A percentile compares a stretch with the other conserved stretches of the same genome.
Conservation (phyloP, 2,113 vertebrate species). For the Pachypanchax playfairii region DNA sequence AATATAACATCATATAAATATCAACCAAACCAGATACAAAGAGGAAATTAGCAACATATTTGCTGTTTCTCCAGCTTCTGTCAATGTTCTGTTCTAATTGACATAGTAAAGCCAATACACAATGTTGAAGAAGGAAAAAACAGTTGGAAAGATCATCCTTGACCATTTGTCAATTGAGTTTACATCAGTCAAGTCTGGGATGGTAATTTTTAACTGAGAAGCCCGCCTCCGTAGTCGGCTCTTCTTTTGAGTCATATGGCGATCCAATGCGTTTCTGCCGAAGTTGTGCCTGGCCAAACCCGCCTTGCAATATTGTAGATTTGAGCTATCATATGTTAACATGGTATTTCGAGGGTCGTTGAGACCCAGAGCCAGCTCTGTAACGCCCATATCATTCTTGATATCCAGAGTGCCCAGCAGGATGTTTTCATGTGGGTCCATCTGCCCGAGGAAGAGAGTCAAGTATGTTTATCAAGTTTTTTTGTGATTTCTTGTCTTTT, state of each 20-base stretch:
- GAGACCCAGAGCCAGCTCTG: constrained; percentile 92
- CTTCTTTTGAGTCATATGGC: constrained; percentile 95
- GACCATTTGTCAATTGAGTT: constrained; percentile 99
- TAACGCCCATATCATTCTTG: constrained; percentile 96
- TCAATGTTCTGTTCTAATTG: constrained; percentile 85
- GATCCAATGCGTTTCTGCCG: constrained; percentile 90
- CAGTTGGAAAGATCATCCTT: constrained; percentile 96
- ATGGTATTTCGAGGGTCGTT: constrained; percentile 92
- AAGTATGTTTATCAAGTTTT: not conserved
- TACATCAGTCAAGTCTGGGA: constrained; percentile 98
- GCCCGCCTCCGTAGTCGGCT: constrained; percentile 92
- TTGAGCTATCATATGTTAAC: constrained; percentile 93
- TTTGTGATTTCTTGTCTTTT: not conserved
- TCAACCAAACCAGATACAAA: constrained; percentile 65
- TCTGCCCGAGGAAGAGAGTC: constrained; percentile 77
- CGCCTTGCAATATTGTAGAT: constrained; percentile 94
- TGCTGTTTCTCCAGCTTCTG: constrained; percentile 64
- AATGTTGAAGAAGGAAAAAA: constrained; percentile 98
- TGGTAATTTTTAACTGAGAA: constrained; percentile 96
- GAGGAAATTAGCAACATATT: constrained; percentile 36
- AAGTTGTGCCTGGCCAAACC: constrained; percentile 93
- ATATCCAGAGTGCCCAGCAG: constrained; percentile 96
- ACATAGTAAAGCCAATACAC: constrained; percentile 99
- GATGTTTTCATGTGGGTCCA: constrained; percentile 98
- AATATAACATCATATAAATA: constrained; percentile 84